Percentiles rank a stretch among this genome's conserved stretches.
phyloP scores from a whole-genome alignment of 2,797 vertebrate species.

The Danio albolineatus region DNA sequence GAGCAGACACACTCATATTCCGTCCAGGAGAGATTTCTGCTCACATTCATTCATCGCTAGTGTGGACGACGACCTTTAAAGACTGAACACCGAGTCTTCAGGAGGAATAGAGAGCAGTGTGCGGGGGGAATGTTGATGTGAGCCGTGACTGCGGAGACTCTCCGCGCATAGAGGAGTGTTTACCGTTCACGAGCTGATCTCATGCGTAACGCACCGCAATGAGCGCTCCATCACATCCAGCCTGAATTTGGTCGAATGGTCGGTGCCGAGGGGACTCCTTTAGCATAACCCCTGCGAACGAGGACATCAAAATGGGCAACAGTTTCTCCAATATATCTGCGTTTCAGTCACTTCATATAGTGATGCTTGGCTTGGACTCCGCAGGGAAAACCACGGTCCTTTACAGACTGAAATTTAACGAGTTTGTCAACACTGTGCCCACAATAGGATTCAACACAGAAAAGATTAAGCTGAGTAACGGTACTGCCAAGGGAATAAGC shows the following conservation, averaged over 20 bases:
- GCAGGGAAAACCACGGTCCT: constrained; percentile 97
- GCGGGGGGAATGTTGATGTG: constrained; percentile 68
- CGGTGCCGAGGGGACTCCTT: constrained; percentile 20
- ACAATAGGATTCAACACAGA: constrained; percentile 99
- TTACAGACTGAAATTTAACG: constrained; percentile 95
- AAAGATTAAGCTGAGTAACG: constrained; percentile 90
- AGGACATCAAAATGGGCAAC: constrained; percentile 85
- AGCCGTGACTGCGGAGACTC: constrained; percentile 28
- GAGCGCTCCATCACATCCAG: constrained; percentile 29
- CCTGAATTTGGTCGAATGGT: background rate
- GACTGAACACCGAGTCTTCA: constrained; percentile 34
- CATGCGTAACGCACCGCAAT: constrained; percentile 5
- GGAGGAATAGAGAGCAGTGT: constrained; percentile 49
- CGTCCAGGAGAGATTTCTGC: background rate
- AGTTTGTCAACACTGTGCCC: constrained; percentile 98
- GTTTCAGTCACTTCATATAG: constrained; percentile 96
- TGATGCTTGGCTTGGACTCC: constrained; percentile 97
- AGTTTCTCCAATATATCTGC: constrained; percentile 92
- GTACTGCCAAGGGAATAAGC: constrained; percentile 93
- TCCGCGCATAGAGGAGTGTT: constrained; percentile 11
- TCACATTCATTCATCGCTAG: background rate
- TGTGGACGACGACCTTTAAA: constrained; percentile 9
- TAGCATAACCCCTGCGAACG: background rate
- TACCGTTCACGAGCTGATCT: constrained; percentile 47
- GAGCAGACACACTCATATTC: background rate